These are phyloP conservation scores for Sciurus carolinensis DNA, from an alignment of 2,797 vertebrate genomes.

Conservation along the genomic window DNA sequence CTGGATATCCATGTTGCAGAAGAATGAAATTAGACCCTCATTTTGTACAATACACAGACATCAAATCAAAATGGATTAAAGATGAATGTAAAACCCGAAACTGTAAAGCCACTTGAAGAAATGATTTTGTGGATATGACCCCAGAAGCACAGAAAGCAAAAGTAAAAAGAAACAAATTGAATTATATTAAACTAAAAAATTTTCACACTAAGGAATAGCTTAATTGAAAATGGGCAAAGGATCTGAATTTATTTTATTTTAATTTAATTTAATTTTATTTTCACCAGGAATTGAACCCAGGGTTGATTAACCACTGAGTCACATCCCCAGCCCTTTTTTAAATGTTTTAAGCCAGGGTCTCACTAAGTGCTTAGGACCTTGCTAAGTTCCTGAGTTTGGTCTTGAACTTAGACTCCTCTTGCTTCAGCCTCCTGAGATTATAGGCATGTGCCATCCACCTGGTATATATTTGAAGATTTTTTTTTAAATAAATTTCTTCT, in stretches of 20 bases:
- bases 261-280: too few relatives aligned
- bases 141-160: not conserved
- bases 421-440: too few relatives aligned
- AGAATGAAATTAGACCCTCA: not conserved
- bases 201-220: not conserved
- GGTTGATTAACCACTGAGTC: too few relatives aligned
- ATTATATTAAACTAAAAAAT: not conserved
- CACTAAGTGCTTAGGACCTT: too few relatives aligned
- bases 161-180: not conserved
- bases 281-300: too few relatives aligned
- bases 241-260: not conserved
- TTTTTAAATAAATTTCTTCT: slow-evolving; percentile 50
- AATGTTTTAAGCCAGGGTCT: too few relatives aligned
- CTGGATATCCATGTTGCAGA: not conserved
- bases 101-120: not conserved
- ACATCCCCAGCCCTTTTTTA: too few relatives aligned
- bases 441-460: too few relatives aligned
- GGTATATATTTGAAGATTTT: too few relatives aligned
- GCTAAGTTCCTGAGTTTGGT: too few relatives aligned
- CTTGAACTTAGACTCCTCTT: too few relatives aligned
- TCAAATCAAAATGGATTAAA: not conserved
- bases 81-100: not conserved
- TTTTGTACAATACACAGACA: not conserved
- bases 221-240: not conserved
- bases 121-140: not conserved